Conservation (phyloP, 92 coral and sea anemone species). For the Porites evermanni region DNA sequence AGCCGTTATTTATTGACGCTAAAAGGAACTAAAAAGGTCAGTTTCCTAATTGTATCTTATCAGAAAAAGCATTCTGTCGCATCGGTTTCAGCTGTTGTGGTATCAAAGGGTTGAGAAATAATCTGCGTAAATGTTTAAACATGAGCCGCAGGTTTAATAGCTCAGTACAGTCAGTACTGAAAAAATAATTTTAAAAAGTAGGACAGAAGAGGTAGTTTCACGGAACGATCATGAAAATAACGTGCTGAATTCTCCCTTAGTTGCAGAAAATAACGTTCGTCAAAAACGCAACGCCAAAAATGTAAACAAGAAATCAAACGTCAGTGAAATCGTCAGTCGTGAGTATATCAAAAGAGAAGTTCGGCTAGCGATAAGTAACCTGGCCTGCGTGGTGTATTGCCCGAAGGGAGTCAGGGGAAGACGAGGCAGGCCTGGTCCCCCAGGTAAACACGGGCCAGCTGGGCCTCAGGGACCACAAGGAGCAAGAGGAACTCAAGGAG, state of each 20-base stretch:
- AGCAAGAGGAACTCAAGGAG: neutral
- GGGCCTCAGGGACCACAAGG: conserved; percentile 37
- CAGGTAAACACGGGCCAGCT: conserved; percentile 40
- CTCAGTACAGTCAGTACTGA: too few relatives aligned
- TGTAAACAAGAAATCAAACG: neutral
- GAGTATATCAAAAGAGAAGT: conserved; percentile 16
- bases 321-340: conserved; percentile 1
- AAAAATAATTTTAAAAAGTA: too few relatives aligned
- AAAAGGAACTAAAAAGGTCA: too few relatives aligned
- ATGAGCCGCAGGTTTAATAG: too few relatives aligned
- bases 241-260: neutral
- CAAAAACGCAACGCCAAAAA: neutral
- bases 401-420: conserved; percentile 29
- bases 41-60: too few relatives aligned
- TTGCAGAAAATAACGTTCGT: neutral
- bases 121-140: too few relatives aligned
- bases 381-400: conserved; percentile 24
- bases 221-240: neutral
- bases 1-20: too few relatives aligned
- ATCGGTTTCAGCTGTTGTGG: too few relatives aligned
- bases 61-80: too few relatives aligned
- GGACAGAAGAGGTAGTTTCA: neutral
- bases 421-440: conserved; percentile 40
- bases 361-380: neutral
- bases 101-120: too few relatives aligned